These are phyloP conservation scores for Spheniscus mendiculus DNA, from an alignment of 2,113 vertebrate species.

Conservation along the genomic window DNA sequence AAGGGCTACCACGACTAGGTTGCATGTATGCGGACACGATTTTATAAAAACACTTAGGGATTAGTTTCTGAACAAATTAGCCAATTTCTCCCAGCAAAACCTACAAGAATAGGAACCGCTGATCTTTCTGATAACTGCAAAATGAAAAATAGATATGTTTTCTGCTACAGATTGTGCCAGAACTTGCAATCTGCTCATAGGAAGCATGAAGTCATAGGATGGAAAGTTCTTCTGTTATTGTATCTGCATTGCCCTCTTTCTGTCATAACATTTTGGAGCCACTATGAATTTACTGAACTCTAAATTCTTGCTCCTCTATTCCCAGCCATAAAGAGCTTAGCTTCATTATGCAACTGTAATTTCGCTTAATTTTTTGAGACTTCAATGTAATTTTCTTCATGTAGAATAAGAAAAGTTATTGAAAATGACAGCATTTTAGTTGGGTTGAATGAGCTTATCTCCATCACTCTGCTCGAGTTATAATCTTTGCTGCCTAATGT, in stretches of 20 bases:
- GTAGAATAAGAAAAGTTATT: background rate
- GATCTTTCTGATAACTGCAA: background rate
- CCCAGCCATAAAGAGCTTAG: constrained; percentile 14
- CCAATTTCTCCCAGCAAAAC: background rate
- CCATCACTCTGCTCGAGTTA: background rate
- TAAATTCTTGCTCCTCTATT: constrained; percentile 6
- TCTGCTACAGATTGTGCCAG: constrained; percentile 16
- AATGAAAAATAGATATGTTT: constrained; percentile 23
- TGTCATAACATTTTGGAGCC: constrained; percentile 35
- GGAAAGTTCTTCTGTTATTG: constrained; percentile 21
- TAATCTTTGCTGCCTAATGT: background rate
- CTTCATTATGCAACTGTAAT: constrained; percentile 34
- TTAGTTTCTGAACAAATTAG: background rate
- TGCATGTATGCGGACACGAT: accelerated
- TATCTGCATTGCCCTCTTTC: constrained; percentile 59
- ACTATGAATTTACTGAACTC: constrained; percentile 15
- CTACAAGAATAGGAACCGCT: background rate
- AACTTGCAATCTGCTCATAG: constrained; percentile 20
- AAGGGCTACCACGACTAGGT: background rate
- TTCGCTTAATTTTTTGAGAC: background rate
- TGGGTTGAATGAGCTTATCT: constrained; percentile 43
- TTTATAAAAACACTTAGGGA: background rate
- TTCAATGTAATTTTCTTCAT: constrained; percentile 38
- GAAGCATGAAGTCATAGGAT: constrained; percentile 10
- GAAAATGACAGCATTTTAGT: constrained; percentile 30